Evolutionary conservation across 2,888 invertebrate genomes (phyloP).

Genomic region (Stenurella melanura): DNA sequence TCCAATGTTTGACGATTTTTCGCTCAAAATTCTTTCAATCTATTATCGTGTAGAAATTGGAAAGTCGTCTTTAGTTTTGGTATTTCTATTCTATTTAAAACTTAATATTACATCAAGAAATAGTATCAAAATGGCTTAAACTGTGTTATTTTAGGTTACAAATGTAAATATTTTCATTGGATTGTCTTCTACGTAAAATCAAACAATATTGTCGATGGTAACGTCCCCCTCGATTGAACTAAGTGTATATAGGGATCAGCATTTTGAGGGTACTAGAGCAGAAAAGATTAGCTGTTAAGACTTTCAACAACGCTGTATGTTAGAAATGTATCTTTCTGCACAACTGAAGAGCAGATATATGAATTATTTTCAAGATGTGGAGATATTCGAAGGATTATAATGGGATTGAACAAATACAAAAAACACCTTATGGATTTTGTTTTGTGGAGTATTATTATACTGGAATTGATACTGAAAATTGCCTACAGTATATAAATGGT

Average conservation of each 20-base stretch:
- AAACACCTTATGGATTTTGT: constrained; percentile 99
- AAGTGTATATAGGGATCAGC: constrained; percentile 95
- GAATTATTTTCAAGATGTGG: constrained; percentile 97
- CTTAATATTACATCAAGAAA: too few relatives aligned
- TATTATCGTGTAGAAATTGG: too few relatives aligned
- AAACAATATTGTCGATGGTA: constrained; percentile 60
- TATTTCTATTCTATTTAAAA: too few relatives aligned
- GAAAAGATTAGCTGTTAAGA: constrained; percentile 88
- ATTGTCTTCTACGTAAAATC: too few relatives aligned
- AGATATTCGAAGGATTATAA: constrained; percentile 94
- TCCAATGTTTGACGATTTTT: too few relatives aligned
- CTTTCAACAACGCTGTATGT: constrained; percentile 92
- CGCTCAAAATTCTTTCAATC: too few relatives aligned
- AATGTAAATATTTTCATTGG: too few relatives aligned
- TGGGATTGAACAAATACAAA: constrained; percentile 99
- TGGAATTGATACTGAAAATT: constrained; percentile 84
- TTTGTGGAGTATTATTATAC: constrained; percentile 97
- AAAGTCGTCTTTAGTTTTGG: too few relatives aligned
- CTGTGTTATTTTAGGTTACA: too few relatives aligned
- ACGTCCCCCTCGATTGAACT: constrained; percentile 83
- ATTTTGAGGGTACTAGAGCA: constrained; percentile 93
- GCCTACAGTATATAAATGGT: constrained; percentile 95
- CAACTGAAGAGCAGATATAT: constrained; percentile 98
- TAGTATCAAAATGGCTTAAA: too few relatives aligned
- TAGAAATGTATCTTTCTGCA: constrained; percentile 98